A percentile compares a stretch with the other conserved stretches of the same genome.
Conservation (phyloP, 2,113 vertebrate species). For the Marmota monax region DNA sequence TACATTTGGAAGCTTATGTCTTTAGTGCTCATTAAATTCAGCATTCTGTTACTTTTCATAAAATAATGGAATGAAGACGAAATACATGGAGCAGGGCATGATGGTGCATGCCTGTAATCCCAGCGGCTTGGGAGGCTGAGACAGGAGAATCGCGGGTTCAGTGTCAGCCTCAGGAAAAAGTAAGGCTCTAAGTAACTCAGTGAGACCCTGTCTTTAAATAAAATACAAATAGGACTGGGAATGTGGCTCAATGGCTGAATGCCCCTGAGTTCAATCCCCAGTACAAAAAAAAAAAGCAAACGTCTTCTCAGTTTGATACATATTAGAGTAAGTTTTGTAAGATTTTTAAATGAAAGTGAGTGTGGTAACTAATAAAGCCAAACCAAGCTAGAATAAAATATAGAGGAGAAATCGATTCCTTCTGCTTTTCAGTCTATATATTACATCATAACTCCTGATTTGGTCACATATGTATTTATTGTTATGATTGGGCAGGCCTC, state of each 20-base stretch:
- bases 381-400: neutral
- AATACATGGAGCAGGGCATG: neutral
- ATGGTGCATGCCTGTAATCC: too few relatives aligned
- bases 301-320: neutral
- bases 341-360: slow-evolving; percentile 31
- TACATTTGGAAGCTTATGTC: slow-evolving; percentile 10
- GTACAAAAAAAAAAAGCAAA: neutral
- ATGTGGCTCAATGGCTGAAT: too few relatives aligned
- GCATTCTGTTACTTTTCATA: slow-evolving; percentile 46
- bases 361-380: neutral
- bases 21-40: neutral
- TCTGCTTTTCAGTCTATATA: neutral
- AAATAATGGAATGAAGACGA: slow-evolving; percentile 29
- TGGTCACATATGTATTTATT: neutral
- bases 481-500: neutral
- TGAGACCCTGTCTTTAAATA: too few relatives aligned
- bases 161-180: too few relatives aligned
- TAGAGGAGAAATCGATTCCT: neutral
- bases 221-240: too few relatives aligned
- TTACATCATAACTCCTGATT: neutral
- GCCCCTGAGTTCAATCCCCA: too few relatives aligned
- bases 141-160: too few relatives aligned
- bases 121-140: too few relatives aligned
- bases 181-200: too few relatives aligned
- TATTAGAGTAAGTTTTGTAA: neutral